phyloP scores from a whole-genome alignment of 1,140 invertebrate genomes.

The Mya arenaria region DNA sequence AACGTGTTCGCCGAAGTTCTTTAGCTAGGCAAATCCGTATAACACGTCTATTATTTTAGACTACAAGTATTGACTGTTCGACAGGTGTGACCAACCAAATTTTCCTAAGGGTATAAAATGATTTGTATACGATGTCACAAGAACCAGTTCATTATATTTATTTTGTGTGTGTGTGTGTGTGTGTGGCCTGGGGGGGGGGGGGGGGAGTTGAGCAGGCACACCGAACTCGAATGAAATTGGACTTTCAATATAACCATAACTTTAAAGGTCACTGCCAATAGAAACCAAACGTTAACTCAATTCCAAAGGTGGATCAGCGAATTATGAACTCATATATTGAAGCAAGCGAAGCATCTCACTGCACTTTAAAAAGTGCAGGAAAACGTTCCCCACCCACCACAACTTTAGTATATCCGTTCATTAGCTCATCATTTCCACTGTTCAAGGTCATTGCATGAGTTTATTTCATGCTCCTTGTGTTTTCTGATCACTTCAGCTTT shows the following conservation, averaged over 20 bases:
- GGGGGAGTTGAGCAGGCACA: not conserved
- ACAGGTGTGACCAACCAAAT: no score
- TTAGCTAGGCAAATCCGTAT: no score
- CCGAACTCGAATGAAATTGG: not conserved
- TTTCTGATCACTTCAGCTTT: slow-evolving; percentile 49
- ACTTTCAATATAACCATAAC: not conserved
- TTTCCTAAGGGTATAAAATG: no score
- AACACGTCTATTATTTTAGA: no score
- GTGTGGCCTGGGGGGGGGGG: not conserved
- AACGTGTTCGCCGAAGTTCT: no score
- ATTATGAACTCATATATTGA: slow-evolving; percentile 8
- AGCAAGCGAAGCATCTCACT: slow-evolving; percentile 19
- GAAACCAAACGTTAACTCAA: not conserved
- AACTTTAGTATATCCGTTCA: slow-evolving; percentile 38
- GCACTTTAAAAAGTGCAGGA: slow-evolving; percentile 1
- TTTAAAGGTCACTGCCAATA: not conserved
- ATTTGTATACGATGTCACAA: no score
- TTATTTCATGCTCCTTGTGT: not conserved
- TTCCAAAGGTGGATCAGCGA: slow-evolving; percentile 31
- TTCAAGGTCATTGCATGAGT: slow-evolving; percentile 35
- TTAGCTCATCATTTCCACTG: slow-evolving; percentile 43
- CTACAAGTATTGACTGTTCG: no score
- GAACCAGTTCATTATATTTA: no score
- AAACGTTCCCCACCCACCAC: slow-evolving; percentile 37
- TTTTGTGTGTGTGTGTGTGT: not conserved